Percentiles rank a stretch among this genome's conserved stretches.
phyloP scores from a whole-genome alignment of 2,888 invertebrate genomes.

The Agrotis ipsilon region DNA sequence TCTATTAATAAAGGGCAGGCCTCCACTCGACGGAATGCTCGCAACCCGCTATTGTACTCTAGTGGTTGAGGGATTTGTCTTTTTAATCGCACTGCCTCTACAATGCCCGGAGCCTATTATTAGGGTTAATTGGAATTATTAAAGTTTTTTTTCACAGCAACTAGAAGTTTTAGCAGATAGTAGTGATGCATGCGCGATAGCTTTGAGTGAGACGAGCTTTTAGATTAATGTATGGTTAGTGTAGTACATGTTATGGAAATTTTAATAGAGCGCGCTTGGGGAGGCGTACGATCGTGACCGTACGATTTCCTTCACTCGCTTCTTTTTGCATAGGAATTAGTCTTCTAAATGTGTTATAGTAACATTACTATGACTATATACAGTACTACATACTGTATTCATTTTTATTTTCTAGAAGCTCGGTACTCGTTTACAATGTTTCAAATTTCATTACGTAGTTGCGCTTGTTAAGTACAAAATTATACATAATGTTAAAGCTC shows the following conservation, averaged over 20 bases:
- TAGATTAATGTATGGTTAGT: slow-evolving; percentile 85
- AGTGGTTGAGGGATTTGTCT: slow-evolving; percentile 90
- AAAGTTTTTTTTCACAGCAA: slow-evolving; percentile 86
- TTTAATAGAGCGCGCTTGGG: slow-evolving; percentile 77
- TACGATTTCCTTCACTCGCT: slow-evolving; percentile 49
- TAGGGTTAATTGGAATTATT: slow-evolving; percentile 91
- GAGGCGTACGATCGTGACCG: slow-evolving; percentile 51
- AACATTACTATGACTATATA: slow-evolving; percentile 4
- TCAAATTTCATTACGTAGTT: slow-evolving; percentile 62
- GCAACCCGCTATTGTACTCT: slow-evolving; percentile 89
- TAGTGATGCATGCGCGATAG: slow-evolving; percentile 83
- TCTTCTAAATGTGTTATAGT: slow-evolving; percentile 44
- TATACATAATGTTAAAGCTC: slow-evolving; percentile 56
- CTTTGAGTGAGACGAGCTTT: slow-evolving; percentile 81
- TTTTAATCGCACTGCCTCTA: slow-evolving; percentile 88
- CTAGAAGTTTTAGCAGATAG: slow-evolving; percentile 86
- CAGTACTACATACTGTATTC: background rate
- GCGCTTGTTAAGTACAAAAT: slow-evolving; percentile 65
- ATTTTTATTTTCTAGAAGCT: slow-evolving; percentile 36
- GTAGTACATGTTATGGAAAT: slow-evolving; percentile 82
- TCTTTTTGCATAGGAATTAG: slow-evolving; percentile 54
- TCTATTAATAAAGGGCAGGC: slow-evolving; percentile 89
- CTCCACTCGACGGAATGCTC: slow-evolving; percentile 83
- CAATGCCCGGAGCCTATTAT: slow-evolving; percentile 87
- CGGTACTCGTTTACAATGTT: slow-evolving; percentile 31